Percentiles rank a stretch among this genome's conserved stretches.
Conservation (phyloP, 2,113 vertebrate species). For the Saiga tatarica region DNA sequence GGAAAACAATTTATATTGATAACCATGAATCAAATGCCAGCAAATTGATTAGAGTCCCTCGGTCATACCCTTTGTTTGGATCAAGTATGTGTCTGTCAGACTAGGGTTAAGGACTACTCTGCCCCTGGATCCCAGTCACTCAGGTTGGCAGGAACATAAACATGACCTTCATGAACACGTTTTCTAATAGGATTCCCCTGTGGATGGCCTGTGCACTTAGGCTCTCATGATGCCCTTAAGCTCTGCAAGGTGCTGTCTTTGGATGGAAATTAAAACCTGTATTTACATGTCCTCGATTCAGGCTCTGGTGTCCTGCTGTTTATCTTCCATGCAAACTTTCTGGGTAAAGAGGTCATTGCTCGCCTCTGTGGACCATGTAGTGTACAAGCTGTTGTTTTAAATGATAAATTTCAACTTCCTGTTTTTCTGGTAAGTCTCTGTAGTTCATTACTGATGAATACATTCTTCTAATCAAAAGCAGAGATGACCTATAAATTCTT, state of each 20-base stretch:
- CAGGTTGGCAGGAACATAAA: background rate
- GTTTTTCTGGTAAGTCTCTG: conserved; percentile 90
- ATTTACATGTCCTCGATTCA: conserved; percentile 63
- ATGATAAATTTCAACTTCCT: conserved; percentile 97
- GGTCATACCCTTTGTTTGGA: background rate
- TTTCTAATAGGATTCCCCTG: background rate
- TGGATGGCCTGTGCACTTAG: background rate
- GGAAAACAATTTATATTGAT: background rate
- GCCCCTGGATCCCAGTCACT: background rate
- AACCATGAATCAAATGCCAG: background rate
- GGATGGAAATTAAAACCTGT: background rate
- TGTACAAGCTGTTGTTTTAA: conserved; percentile 96
- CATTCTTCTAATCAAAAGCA: conserved; percentile 4
- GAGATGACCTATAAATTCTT: background rate
- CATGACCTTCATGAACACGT: background rate
- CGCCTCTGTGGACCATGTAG: conserved; percentile 95
- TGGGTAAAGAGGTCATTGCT: conserved; percentile 89
- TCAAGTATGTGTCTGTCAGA: background rate
- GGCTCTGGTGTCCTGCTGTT: conserved; percentile 95
- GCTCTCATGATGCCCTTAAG: background rate
- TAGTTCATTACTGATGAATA: background rate
- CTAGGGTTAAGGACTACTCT: background rate
- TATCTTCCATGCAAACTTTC: conserved; percentile 95
- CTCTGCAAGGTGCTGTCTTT: background rate
- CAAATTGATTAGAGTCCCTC: background rate